Evolutionary conservation across 2,797 vertebrate species (phyloP).

Genomic region (Spatula clypeata): DNA sequence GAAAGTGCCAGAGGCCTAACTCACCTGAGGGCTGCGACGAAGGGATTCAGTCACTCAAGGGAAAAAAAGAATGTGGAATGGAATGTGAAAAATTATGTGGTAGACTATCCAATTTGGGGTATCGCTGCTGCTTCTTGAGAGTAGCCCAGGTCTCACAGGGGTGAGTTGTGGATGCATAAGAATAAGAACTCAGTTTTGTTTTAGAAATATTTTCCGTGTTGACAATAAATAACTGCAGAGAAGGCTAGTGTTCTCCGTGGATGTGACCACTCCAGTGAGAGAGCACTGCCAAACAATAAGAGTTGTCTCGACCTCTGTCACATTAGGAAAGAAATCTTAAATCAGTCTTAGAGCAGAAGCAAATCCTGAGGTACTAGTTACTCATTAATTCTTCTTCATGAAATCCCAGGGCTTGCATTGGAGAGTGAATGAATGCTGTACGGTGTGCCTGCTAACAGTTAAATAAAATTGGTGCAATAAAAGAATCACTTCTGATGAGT

Average conservation of each 20-base stretch:
- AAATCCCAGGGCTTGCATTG: background rate
- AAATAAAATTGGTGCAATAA: background rate
- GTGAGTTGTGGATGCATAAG: background rate
- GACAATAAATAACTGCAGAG: background rate
- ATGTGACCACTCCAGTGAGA: rapidly evolving
- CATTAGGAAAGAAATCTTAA: background rate
- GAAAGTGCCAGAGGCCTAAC: background rate
- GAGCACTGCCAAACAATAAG: background rate
- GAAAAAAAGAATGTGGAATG: background rate
- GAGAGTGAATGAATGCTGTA: background rate
- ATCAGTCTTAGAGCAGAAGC: background rate
- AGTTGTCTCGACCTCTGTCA: background rate
- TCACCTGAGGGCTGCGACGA: background rate
- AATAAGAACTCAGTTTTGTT: background rate
- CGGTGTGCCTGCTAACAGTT: background rate
- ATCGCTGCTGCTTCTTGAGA: background rate
- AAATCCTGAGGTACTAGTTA: background rate
- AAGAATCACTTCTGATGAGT: background rate
- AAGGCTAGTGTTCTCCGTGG: background rate
- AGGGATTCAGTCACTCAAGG: background rate
- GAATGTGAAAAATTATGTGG: background rate
- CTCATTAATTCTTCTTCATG: background rate
- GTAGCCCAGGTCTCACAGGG: background rate
- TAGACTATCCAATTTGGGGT: background rate
- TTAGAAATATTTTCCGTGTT: background rate